phyloP scores from a whole-genome alignment of 2,888 invertebrate species.

The Cancer borealis region DNA sequence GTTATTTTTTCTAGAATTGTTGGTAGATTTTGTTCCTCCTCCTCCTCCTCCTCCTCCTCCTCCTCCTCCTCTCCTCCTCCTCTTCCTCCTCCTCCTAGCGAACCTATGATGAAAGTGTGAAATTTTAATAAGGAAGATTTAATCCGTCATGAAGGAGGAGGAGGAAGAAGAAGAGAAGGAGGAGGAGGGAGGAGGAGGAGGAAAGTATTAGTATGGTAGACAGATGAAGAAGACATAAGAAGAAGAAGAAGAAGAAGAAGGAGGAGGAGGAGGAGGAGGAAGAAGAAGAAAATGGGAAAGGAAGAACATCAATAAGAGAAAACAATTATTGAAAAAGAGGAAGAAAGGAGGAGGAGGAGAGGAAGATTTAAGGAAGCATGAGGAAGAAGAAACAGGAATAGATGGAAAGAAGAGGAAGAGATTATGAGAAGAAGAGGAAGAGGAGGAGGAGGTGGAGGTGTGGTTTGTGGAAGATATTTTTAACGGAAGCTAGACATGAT shows the following conservation, averaged over 20 bases:
- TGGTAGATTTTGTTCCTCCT: neutral
- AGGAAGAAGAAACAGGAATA: neutral
- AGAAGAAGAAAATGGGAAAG: neutral
- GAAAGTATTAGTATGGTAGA: neutral
- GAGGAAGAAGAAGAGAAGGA: neutral
- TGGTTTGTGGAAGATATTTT: neutral
- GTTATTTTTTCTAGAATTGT: neutral
- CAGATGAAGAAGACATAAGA: neutral
- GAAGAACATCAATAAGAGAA: too few species aligned
- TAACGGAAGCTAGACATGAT: slow-evolving; percentile 15
- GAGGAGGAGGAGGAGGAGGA: slow-evolving; percentile 20
- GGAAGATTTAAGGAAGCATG: neutral
- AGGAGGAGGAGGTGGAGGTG: neutral
- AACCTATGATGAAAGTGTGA: neutral
- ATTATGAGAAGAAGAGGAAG: neutral
- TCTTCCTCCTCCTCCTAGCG: neutral
- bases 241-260: neutral
- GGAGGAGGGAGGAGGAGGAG: neutral
- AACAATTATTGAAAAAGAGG: neutral
- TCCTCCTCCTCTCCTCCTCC: slow-evolving; percentile 37
- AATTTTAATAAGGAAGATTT: neutral
- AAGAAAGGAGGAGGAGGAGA: neutral
- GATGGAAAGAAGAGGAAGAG: neutral
- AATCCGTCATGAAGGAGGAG: neutral
- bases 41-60: slow-evolving; percentile 51